Conservation (phyloP, 2,888 invertebrate genomes). For the Sepioteuthis lessoniana region DNA sequence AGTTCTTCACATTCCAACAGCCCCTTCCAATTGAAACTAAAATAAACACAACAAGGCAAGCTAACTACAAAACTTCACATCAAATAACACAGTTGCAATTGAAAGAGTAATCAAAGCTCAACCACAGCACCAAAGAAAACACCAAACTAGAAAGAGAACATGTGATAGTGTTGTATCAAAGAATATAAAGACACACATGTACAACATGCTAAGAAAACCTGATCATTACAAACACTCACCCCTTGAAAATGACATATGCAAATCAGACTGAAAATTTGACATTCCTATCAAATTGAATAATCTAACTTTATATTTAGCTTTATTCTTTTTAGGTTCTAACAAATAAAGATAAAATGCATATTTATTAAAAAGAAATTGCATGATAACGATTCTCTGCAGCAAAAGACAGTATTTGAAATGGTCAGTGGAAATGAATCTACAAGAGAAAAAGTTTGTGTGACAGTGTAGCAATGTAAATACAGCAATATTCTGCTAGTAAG, state of each 20-base stretch:
- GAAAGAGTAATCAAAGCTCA: slow-evolving; percentile 33
- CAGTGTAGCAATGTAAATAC: too few relatives aligned
- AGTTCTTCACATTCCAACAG: background rate
- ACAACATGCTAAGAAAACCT: background rate
- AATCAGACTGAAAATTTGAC: background rate
- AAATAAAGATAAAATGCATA: too few relatives aligned
- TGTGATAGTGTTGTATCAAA: background rate
- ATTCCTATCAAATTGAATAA: too few relatives aligned
- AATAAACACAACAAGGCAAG: background rate
- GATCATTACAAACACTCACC: background rate
- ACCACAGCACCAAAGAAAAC: background rate
- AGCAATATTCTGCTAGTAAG: too few relatives aligned
- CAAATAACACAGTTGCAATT: background rate
- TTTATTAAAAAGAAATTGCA: too few relatives aligned
- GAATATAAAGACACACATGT: background rate
- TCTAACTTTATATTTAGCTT: too few relatives aligned
- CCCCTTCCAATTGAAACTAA: background rate
- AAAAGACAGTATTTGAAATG: too few relatives aligned
- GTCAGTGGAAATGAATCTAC: too few relatives aligned
- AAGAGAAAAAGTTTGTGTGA: too few relatives aligned
- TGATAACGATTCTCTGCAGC: too few relatives aligned
- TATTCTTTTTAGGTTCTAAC: too few relatives aligned
- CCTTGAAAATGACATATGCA: background rate
- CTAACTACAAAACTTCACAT: background rate
- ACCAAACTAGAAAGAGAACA: background rate